A percentile compares a stretch with the other conserved stretches of the same genome.
Evolutionary conservation across 2,888 invertebrate species (phyloP).

Genomic region (Troilus luridus): DNA sequence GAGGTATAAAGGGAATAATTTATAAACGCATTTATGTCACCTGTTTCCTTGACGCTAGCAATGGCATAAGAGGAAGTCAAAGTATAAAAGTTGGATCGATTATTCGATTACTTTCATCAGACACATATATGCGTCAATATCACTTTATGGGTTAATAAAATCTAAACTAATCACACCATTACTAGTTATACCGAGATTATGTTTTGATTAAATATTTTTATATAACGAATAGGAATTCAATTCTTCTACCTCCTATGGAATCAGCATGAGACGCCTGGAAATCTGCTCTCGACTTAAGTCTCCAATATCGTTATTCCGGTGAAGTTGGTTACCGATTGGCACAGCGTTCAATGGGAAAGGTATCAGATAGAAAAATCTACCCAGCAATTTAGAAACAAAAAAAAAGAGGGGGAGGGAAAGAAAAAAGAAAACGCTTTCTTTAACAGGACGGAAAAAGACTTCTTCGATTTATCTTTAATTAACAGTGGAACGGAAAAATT

Average conservation of each 20-base stretch:
- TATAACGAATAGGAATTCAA: neutral
- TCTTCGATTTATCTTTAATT: conserved; percentile 41
- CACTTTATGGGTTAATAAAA: too few relatives aligned
- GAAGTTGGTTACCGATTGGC: neutral
- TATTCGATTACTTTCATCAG: too few relatives aligned
- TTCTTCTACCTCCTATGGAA: neutral
- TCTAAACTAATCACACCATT: too few relatives aligned
- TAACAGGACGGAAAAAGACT: conserved; percentile 40
- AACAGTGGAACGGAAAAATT: conserved; percentile 26
- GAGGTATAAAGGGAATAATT: too few relatives aligned
- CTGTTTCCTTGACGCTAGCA: too few relatives aligned
- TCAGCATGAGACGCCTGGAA: neutral
- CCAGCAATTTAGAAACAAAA: conserved; percentile 5
- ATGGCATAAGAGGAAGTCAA: too few relatives aligned
- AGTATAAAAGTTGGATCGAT: too few relatives aligned
- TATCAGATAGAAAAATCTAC: conserved; percentile 24
- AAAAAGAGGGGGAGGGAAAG: neutral
- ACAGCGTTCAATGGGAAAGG: neutral
- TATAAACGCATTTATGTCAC: too few relatives aligned
- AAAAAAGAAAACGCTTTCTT: neutral
- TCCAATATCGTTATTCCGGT: conserved; percentile 8
- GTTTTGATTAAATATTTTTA: neutral
- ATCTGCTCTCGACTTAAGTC: neutral
- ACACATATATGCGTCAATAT: too few relatives aligned
- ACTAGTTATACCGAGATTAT: neutral